These are phyloP conservation scores for Muscicapa comitata DNA, from an alignment of 2,797 vertebrate species.

Conservation along the genomic window DNA sequence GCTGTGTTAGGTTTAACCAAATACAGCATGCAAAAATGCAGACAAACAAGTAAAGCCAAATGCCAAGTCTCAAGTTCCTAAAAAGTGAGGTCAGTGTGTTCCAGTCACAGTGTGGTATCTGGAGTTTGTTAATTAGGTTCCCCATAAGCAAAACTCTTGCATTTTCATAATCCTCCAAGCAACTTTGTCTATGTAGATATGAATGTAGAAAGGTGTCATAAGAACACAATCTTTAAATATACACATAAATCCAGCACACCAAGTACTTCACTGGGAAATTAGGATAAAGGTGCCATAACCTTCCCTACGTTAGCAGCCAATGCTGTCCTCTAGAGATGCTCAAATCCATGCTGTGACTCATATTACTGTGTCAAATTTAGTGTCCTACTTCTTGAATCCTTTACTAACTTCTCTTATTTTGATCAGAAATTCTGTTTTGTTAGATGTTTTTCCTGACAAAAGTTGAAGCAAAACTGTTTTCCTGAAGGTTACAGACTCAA, in stretches of 20 bases:
- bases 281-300: not conserved
- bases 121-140: not conserved
- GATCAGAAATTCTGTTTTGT: not conserved
- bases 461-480: not conserved
- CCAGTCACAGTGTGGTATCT: not conserved
- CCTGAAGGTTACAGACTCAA: not conserved
- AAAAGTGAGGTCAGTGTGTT: not conserved
- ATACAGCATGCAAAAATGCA: not conserved
- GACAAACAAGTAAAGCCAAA: not conserved
- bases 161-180: not conserved
- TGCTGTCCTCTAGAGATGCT: not conserved
- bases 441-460: not conserved
- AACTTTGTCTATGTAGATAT: not conserved
- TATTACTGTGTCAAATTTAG: not conserved
- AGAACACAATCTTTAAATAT: not conserved
- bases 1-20: not conserved
- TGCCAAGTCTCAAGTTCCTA: not conserved
- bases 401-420: not conserved
- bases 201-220: not conserved
- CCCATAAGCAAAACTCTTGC: not conserved
- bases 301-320: not conserved
- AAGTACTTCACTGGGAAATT: not conserved
- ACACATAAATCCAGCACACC: not conserved
- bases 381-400: not conserved
- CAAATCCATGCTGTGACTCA: not conserved